Evolutionary conservation across 2,888 invertebrate genomes (phyloP), one percentile per base, ranked within the genome.

Genomic region (Nymphalis polychloros): DNA sequence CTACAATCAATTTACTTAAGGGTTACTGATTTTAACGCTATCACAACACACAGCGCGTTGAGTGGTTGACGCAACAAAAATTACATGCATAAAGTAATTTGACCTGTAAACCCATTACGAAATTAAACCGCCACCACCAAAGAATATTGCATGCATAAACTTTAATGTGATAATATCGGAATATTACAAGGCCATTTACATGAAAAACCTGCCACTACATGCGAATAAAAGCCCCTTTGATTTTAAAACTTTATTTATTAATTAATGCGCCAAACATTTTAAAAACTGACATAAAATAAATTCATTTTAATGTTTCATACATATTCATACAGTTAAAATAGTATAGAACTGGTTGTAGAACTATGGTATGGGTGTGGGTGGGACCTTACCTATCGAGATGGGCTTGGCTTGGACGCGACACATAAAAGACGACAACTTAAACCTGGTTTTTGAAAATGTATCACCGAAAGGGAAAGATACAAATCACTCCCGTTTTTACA

Each of bases 151-250:
- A 85, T 84, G 80, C 82, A 84, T 77, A 71, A 76, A 74, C 69
- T 74, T 70, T 82, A 82, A 82, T 79, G 78, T 80, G 81, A 83
- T 84, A 83, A 81, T 81, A 84, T 84, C 81, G 73, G 76, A 61
- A 80, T 82, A 84, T 85, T 84, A 84, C 81, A 80, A 83, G 83
- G 77, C 79, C 78, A 84, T 87, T 86, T 81, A 75, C 78, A 78
- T 73, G 78, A 78, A 82, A 55, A 82, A 79, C 78, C 71, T 75
- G 63, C 69, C 60, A 55, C 66, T 57, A 19, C 8, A 48, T 49
- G 66, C 61, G 35, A 61, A 41, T 57, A 57, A 55, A 57, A 41
- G 35, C 41, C 13, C n/a, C 19, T 4, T 35, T 41, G n/a, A 57
- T 35, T 31, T 57, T 41, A 57, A 41, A 57, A 57, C 8, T 13